A percentile compares a stretch with the other conserved stretches of the same genome.
These are phyloP conservation scores for Arothron firmamentum DNA, from an alignment of 2,113 vertebrate species.

Conservation along the genomic window DNA sequence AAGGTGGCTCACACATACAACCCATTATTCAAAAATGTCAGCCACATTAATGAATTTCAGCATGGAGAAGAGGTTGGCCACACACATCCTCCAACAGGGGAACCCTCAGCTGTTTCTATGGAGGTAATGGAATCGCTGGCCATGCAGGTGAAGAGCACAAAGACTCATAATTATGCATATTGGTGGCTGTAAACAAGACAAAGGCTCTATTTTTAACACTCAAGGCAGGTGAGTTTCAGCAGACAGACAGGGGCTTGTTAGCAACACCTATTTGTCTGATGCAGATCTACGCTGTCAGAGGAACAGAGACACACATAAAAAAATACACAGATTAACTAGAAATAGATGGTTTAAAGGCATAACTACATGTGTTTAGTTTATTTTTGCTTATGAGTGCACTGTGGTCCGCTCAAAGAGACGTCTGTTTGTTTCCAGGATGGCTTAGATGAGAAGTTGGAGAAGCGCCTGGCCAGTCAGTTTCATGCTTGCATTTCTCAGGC, in stretches of 20 bases:
- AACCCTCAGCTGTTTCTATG: slow-evolving; percentile 68
- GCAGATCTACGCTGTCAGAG: slow-evolving; percentile 8
- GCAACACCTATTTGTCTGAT: slow-evolving; percentile 1
- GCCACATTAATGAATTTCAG: slow-evolving; percentile 53
- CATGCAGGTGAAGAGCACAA: slow-evolving; percentile 56
- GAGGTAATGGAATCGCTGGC: slow-evolving; percentile 63
- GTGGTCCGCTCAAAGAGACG: too few species aligned
- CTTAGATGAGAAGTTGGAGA: too few species aligned
- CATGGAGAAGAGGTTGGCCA: slow-evolving; percentile 41
- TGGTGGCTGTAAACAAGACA: slow-evolving; percentile 47
- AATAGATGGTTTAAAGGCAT: neutral
- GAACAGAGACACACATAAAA: too few species aligned
- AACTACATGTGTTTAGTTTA: too few species aligned
- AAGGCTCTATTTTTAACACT: slow-evolving; percentile 59
- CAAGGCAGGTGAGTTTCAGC: slow-evolving; percentile 23
- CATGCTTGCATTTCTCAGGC: too few species aligned
- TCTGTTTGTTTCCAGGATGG: too few species aligned
- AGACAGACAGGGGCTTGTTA: slow-evolving; percentile 23
- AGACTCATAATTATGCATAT: slow-evolving; percentile 65
- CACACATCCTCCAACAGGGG: slow-evolving; percentile 44
- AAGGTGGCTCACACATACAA: slow-evolving; percentile 52
- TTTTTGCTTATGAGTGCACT: too few species aligned
- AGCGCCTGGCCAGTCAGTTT: too few species aligned
- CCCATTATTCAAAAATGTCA: slow-evolving; percentile 58
- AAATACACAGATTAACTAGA: neutral